Evolutionary conservation across 2,888 invertebrate genomes (phyloP), one percentile per base, ranked within the genome.

Genomic region (Leptodirus hochenwartii): DNA sequence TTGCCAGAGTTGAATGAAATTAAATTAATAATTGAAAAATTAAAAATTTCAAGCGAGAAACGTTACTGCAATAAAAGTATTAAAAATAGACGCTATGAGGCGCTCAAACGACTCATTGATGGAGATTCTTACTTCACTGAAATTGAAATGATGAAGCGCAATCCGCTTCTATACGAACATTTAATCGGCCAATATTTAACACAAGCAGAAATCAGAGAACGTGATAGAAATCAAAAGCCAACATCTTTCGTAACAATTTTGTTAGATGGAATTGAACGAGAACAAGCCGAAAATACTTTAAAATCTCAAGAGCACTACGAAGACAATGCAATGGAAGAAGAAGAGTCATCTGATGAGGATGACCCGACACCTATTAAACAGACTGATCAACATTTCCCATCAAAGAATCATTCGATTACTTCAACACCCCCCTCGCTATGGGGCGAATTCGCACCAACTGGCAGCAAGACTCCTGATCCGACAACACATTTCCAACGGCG

Each of bases 131-230:
- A 91, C 54, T 95, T 95, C 46, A 78, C 78, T 49, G 90, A 93
- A 51, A 71, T 69, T 35, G 81, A 87, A 61, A 95, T 95, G 93
- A 84, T 87, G 70, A 74, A 71, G 40, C 59, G 95, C 34, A 84
- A 88, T 52, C 95, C 93, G 1, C 60, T 82, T 30, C 55, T 93
- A 1, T 95, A 85, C 56, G 84, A 93, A 38, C 80, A 90, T 45
- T 59, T 95, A 40, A 64, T 95, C 24, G 93, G 90, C 0, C 79
- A 77, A 45, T 88, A 79, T 52, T 53, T 91, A 39, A 73, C 77
- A 3, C 71, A 76, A 33, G 69, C 74, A 16, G 85, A 91, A 50
- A 70, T 71, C 34, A 61, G 63, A 37, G 60, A 61, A 29, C 57
- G 76, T 10, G 76, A 73, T 51, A 51, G 41, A 32, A 41, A 40